Evolutionary conservation across 2,113 vertebrate genomes (phyloP).

Genomic region (Delphinus delphis): DNA sequence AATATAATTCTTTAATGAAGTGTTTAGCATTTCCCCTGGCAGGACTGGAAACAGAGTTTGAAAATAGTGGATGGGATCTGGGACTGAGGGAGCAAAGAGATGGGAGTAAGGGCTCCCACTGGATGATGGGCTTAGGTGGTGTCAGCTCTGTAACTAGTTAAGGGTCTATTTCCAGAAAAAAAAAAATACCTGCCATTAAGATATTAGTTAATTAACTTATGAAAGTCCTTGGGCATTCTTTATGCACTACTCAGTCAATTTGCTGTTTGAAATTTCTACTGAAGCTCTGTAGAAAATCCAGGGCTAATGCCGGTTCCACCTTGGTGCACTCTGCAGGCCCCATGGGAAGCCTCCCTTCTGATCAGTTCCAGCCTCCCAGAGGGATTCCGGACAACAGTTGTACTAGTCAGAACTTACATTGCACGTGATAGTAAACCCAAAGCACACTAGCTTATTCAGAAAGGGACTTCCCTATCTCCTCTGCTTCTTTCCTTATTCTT

Average conservation of each 20-base stretch:
- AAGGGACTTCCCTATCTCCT: not conserved
- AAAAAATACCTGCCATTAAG: not conserved
- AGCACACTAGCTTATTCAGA: not conserved
- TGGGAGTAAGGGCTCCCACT: not conserved
- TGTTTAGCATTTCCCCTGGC: not conserved
- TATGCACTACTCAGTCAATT: not conserved
- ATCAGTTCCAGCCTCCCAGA: not conserved
- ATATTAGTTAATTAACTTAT: not conserved
- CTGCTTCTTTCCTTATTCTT: not conserved
- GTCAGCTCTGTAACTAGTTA: not conserved
- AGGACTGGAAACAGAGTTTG: not conserved
- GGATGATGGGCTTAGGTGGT: not conserved
- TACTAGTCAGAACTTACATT: not conserved
- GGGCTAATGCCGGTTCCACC: not conserved
- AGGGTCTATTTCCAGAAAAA: not conserved
- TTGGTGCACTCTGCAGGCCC: not conserved
- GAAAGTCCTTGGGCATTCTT: not conserved
- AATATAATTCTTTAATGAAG: conserved; percentile 28
- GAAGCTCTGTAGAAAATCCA: not conserved
- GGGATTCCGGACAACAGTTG: not conserved
- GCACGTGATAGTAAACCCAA: not conserved
- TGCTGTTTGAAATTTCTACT: not conserved
- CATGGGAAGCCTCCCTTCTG: not conserved
- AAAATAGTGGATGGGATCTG: not conserved
- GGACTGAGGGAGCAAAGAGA: not conserved